Evolutionary conservation across 23 tunicate genomes (phyloP).

Genomic region (Oikopleura dioica): DNA sequence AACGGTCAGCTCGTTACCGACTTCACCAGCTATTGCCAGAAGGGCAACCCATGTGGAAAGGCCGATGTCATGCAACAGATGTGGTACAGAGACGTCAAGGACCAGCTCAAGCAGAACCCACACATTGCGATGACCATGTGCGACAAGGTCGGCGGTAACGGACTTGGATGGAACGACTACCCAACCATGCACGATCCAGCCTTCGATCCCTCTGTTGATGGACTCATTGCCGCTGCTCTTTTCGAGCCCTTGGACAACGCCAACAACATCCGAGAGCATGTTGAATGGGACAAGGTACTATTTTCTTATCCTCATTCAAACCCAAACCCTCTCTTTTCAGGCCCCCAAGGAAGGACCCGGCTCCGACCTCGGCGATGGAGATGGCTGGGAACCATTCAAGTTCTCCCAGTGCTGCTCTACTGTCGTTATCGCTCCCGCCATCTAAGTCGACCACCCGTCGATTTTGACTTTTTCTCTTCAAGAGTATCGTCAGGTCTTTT

Average conservation of each 20-base stretch:
- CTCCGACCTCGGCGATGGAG: not conserved
- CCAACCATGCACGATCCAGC: not conserved
- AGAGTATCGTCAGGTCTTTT: too few relatives aligned
- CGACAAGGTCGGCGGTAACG: not conserved
- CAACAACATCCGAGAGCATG: not conserved
- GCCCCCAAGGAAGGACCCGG: too few relatives aligned
- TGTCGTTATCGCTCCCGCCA: not conserved
- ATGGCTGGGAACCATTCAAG: not conserved
- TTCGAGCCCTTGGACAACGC: not conserved
- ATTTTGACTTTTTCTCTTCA: too few relatives aligned
- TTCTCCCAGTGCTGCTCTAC: slow-evolving; percentile 11
- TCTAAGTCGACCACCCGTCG: too few relatives aligned
- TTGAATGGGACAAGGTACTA: slow-evolving; percentile 9
- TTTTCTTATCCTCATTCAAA: too few relatives aligned
- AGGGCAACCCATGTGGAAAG: slow-evolving; percentile 4
- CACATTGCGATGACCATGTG: not conserved
- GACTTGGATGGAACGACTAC: not conserved
- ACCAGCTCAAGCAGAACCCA: not conserved
- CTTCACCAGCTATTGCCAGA: not conserved
- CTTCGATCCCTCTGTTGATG: not conserved
- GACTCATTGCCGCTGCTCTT: not conserved
- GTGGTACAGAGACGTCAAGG: not conserved
- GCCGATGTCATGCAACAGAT: not conserved
- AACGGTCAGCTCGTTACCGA: not conserved
- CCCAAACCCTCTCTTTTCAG: too few relatives aligned